Percentiles rank a stretch among this genome's conserved stretches.
These are phyloP conservation scores for Scaptomyza polygonia DNA, from an alignment of 2,888 invertebrate species.

Conservation along the genomic window DNA sequence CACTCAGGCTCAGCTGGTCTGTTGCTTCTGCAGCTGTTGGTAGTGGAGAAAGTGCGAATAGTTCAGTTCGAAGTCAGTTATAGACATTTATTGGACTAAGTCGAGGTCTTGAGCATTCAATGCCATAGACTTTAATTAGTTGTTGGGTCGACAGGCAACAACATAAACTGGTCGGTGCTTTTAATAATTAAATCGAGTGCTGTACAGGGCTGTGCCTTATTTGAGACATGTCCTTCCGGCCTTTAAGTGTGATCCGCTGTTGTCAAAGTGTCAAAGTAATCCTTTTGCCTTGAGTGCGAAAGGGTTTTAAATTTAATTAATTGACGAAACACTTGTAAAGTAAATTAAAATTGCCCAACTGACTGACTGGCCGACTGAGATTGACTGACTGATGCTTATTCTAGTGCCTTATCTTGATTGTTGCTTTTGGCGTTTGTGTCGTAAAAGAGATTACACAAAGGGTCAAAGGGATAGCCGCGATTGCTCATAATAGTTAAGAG, in stretches of 20 bases:
- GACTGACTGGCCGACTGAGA: slow-evolving; percentile 16
- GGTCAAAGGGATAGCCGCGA: slow-evolving; percentile 72
- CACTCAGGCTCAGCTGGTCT: slow-evolving; percentile 25
- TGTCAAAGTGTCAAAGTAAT: slow-evolving; percentile 79
- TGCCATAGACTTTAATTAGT: slow-evolving; percentile 44
- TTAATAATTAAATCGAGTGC: slow-evolving; percentile 47
- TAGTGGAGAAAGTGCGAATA: slow-evolving; percentile 48
- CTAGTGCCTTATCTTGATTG: slow-evolving; percentile 1
- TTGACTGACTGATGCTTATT: neutral
- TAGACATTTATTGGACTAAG: slow-evolving; percentile 36
- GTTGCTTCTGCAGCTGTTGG: neutral
- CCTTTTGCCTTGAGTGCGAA: slow-evolving; percentile 46
- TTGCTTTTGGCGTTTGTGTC: slow-evolving; percentile 42
- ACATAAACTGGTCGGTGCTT: slow-evolving; percentile 16
- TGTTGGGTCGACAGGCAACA: neutral
- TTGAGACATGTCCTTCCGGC: slow-evolving; percentile 35
- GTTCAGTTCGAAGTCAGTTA: slow-evolving; percentile 34
- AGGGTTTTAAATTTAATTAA: slow-evolving; percentile 75
- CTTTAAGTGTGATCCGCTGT: slow-evolving; percentile 26
- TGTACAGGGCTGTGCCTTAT: neutral
- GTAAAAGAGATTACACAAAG: slow-evolving; percentile 72
- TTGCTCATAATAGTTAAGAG: slow-evolving; percentile 72
- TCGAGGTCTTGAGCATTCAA: slow-evolving; percentile 25
- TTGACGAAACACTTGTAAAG: slow-evolving; percentile 73
- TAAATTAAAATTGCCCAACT: slow-evolving; percentile 66